Conservation (phyloP, 2,888 invertebrate genomes). For the Diarsia rubi region DNA sequence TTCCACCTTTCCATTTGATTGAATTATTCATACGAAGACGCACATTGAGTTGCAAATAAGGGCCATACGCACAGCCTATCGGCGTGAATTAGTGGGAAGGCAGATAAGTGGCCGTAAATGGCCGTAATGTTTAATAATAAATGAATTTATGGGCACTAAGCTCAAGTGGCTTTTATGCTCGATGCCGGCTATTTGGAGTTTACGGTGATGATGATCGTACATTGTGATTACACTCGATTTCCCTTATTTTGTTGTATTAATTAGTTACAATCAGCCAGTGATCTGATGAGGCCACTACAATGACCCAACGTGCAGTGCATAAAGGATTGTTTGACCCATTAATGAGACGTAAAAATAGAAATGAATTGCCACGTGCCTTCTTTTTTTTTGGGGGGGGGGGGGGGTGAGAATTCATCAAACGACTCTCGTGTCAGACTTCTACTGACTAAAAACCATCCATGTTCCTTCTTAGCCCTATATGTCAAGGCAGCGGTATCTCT, state of each 20-base stretch:
- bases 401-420: too few species aligned
- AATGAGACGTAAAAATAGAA: not conserved
- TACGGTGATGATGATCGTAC: slow-evolving; percentile 16
- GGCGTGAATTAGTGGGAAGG: slow-evolving; percentile 53
- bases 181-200: slow-evolving; percentile 23
- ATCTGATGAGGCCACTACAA: not conserved
- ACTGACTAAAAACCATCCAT: too few species aligned
- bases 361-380: too few species aligned
- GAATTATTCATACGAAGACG: slow-evolving; percentile 76
- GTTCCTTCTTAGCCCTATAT: too few species aligned
- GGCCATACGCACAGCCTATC: slow-evolving; percentile 63
- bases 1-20: slow-evolving; percentile 64
- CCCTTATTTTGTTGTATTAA: not conserved
- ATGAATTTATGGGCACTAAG: slow-evolving; percentile 51
- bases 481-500: too few species aligned
- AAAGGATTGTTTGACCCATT: not conserved
- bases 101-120: slow-evolving; percentile 61
- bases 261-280: not conserved
- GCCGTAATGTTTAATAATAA: slow-evolving; percentile 63
- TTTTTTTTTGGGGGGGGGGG: too few species aligned
- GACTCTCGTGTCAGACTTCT: too few species aligned
- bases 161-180: slow-evolving; percentile 43
- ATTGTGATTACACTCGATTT: slow-evolving; percentile 33
- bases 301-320: not conserved
- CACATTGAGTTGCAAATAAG: slow-evolving; percentile 73